Evolutionary conservation across 2,113 vertebrate genomes (phyloP).

Genomic region (Urocolius indicus): DNA sequence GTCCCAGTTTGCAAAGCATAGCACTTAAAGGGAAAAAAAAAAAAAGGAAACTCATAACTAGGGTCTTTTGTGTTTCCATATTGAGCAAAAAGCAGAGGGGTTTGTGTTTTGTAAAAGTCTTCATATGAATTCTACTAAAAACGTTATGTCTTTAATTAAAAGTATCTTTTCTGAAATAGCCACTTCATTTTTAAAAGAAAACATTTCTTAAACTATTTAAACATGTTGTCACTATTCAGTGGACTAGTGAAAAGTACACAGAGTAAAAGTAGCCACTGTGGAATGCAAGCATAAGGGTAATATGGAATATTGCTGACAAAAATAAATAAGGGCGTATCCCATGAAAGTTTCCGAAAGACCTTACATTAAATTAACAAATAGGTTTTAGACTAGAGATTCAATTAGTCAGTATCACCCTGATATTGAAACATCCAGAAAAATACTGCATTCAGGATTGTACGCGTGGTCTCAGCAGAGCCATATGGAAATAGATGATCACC

Average conservation of each 20-base stretch:
- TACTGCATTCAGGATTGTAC: background rate
- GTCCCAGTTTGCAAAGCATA: background rate
- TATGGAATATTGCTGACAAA: background rate
- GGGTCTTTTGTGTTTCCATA: background rate
- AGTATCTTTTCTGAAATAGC: background rate
- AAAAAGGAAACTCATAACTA: background rate
- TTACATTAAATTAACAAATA: background rate
- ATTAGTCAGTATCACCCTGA: background rate
- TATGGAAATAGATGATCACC: constrained; percentile 61
- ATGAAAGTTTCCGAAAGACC: background rate
- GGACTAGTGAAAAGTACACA: background rate
- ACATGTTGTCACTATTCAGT: background rate
- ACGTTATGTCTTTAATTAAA: background rate
- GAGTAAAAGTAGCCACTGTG: background rate
- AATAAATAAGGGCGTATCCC: background rate
- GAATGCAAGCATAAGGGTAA: background rate
- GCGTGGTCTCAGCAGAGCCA: constrained; percentile 33
- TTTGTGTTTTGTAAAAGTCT: background rate
- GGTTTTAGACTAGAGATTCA: background rate
- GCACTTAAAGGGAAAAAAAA: background rate
- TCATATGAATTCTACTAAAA: background rate
- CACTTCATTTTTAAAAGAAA: background rate
- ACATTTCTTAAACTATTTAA: background rate
- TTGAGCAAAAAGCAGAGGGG: background rate
- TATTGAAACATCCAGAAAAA: background rate